phyloP scores from a whole-genome alignment of 1,140 invertebrate species.

The Trichogramma pretiosum region DNA sequence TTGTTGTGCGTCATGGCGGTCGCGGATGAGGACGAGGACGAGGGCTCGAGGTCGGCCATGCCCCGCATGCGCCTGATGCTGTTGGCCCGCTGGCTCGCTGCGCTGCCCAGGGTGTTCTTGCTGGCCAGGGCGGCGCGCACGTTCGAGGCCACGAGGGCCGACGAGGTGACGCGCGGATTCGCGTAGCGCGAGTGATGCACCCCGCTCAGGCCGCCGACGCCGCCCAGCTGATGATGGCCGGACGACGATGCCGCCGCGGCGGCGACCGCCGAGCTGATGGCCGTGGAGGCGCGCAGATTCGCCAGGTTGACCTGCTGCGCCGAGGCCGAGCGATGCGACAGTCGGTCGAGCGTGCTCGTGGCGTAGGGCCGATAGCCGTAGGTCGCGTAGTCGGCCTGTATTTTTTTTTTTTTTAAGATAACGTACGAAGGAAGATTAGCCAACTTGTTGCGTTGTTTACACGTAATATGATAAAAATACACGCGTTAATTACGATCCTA shows the following conservation, averaged over 20 bases:
- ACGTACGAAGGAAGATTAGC: too few relatives aligned
- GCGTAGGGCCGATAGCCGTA: slow-evolving; percentile 48
- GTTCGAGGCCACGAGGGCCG: slow-evolving; percentile 38
- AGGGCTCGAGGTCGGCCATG: slow-evolving; percentile 57
- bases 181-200: too few relatives aligned
- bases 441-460: too few relatives aligned
- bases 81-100: slow-evolving; percentile 53
- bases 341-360: slow-evolving; percentile 41
- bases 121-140: slow-evolving; percentile 32
- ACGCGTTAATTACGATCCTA: too few relatives aligned
- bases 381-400: slow-evolving; percentile 37
- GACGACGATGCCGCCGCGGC: slow-evolving; percentile 21
- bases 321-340: slow-evolving; percentile 41
- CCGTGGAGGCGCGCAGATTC: slow-evolving; percentile 43
- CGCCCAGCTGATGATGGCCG: neutral
- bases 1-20: slow-evolving; percentile 65
- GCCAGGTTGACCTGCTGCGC: slow-evolving; percentile 43
- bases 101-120: slow-evolving; percentile 34
- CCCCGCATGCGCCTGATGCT: slow-evolving; percentile 71
- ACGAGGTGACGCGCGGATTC: slow-evolving; percentile 37
- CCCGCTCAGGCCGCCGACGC: too few relatives aligned
- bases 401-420: neutral
- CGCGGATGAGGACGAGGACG: slow-evolving; percentile 52
- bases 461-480: too few relatives aligned
- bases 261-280: slow-evolving; percentile 42